These are phyloP conservation scores for Vulpes vulpes DNA, from an alignment of 2,113 vertebrate species.

Conservation along the genomic window DNA sequence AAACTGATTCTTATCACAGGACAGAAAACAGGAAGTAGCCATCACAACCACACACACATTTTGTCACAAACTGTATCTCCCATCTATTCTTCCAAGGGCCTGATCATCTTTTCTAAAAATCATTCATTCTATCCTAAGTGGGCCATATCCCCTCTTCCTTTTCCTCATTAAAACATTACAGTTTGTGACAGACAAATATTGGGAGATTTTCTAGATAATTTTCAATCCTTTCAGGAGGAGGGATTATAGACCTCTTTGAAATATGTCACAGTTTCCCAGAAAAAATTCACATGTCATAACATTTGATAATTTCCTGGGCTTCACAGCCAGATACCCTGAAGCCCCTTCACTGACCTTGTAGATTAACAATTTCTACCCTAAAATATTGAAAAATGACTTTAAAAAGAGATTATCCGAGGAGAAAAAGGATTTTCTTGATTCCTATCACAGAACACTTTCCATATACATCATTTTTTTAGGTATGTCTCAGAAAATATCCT, in stretches of 20 bases:
- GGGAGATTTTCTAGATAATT: background rate
- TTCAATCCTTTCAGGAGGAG: background rate
- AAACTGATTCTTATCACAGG: background rate
- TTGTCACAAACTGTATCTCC: background rate
- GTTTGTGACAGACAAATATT: background rate
- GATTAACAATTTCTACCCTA: background rate
- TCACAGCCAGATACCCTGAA: background rate
- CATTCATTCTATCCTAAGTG: background rate
- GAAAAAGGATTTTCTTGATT: conserved; percentile 1
- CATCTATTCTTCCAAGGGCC: background rate
- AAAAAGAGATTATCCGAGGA: background rate
- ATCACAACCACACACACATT: background rate
- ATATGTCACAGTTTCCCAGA: background rate
- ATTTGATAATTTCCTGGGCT: background rate
- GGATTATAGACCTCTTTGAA: background rate
- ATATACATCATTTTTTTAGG: background rate
- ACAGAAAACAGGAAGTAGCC: background rate
- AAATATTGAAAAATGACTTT: background rate
- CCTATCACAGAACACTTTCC: background rate
- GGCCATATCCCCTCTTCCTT: background rate
- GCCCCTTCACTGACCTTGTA: background rate
- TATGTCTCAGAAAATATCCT: background rate
- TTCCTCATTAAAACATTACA: background rate
- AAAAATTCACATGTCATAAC: background rate
- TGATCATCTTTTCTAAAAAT: background rate